These are phyloP conservation scores for Tyrophagus putrescentiae DNA, from an alignment of 1,140 invertebrate genomes.

Conservation along the genomic window DNA sequence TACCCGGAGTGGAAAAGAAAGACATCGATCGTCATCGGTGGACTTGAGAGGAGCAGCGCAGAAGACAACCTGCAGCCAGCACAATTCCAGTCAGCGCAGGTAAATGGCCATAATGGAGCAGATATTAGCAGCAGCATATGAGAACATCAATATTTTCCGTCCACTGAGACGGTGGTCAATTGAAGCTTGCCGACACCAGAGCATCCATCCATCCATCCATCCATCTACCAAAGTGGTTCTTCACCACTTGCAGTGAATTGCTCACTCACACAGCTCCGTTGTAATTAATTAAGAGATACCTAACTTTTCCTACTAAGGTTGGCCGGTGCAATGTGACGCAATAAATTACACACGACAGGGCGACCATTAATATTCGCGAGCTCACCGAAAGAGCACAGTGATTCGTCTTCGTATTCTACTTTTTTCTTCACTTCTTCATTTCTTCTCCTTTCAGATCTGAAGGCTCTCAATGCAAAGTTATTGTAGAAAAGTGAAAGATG, in stretches of 20 bases:
- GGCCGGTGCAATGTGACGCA: slow-evolving; percentile 3
- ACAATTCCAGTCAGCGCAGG: too few relatives aligned
- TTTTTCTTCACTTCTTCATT: too few relatives aligned
- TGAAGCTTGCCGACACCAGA: too few relatives aligned
- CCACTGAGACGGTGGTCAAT: too few relatives aligned
- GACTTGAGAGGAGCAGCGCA: neutral
- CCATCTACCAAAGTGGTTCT: too few relatives aligned
- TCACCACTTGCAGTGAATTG: too few relatives aligned
- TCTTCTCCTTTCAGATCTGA: too few relatives aligned
- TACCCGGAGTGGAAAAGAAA: neutral
- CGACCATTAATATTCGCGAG: too few relatives aligned
- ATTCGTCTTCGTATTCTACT: slow-evolving; percentile 2
- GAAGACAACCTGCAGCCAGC: too few relatives aligned
- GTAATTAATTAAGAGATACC: slow-evolving; percentile 16
- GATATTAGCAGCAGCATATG: neutral
- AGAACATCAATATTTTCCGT: slow-evolving; percentile 15
- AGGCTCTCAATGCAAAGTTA: too few relatives aligned
- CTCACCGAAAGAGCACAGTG: neutral
- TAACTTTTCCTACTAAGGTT: neutral
- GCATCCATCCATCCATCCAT: neutral
- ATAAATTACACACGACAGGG: too few relatives aligned
- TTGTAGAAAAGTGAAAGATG: too few relatives aligned
- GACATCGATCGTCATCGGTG: neutral
- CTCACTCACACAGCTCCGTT: neutral
- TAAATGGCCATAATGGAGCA: slow-evolving; percentile 6